Evolutionary conservation across 2,888 invertebrate species (phyloP), one percentile per base, ranked within the genome.

Genomic region (Lagria hirta): DNA sequence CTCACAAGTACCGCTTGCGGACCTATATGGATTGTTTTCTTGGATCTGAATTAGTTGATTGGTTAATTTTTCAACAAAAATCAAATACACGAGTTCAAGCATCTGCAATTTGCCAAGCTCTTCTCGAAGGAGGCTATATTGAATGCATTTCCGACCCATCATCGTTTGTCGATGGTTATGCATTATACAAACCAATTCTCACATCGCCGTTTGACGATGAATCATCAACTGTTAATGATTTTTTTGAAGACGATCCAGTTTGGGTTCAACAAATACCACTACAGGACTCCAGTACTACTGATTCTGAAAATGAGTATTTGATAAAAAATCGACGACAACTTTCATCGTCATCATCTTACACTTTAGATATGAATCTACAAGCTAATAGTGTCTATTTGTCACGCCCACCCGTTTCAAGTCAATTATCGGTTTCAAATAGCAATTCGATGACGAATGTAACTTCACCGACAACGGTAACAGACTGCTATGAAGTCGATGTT

Each of bases 11-110:
- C 61, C 79, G 87, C 12, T 74, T 89, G 10, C 79, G 86, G 49
- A 82, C 83, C 48, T 87, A 86, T 68, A 78, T 78, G 45, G 81
- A 82, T 32, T 88, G 89, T 53, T 85, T 90, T 72, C 75, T 85
- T 8, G 91, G 90, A 2, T 83, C 81, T 43, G 88, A 90, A 61
- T 71, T 92, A 6, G 81, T 91, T 3, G 88, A 90, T 62, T 92
- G 91, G 91, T 74, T 92, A 10, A 80, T 89, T 62, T 78, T 81
- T 34, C 85, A 88, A 59, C 85, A 87, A 47, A 83, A 82, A 64
- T 84, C 86, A 22, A 82, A 83, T 33, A 84, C 83, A 62, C 85
- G 88, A 59, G 74, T 80, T n/a, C 86, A 88, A 72, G 91, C 88
- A 1, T 76, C 79, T 6, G 80, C 82, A 11, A 79, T 91, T 46